These are phyloP conservation scores for Endotricha flammealis DNA, from an alignment of 2,888 invertebrate species.

Conservation along the genomic window DNA sequence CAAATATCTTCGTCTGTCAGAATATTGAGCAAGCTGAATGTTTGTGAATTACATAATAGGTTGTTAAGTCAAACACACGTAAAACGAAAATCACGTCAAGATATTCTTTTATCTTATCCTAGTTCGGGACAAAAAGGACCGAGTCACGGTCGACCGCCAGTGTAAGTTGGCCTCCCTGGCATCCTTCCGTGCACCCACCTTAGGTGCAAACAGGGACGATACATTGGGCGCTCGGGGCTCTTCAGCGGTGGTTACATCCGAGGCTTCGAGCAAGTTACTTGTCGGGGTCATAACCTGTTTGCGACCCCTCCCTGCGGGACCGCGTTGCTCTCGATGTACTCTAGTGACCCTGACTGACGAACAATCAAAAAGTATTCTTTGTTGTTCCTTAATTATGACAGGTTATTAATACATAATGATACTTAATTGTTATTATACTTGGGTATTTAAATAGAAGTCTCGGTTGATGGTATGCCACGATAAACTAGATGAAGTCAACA, in stretches of 20 bases:
- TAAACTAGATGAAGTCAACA: no score
- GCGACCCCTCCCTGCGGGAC: conserved; percentile 73
- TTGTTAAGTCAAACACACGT: conserved; percentile 25
- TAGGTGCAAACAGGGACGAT: conserved; percentile 28
- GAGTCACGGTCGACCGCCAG: conserved; percentile 47
- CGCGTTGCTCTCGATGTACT: conserved; percentile 56
- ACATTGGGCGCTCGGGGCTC: conserved; percentile 40
- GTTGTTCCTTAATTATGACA: conserved; percentile 3
- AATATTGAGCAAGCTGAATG: no score
- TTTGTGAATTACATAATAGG: neutral
- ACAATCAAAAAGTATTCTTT: conserved; percentile 39
- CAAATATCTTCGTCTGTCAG: no score
- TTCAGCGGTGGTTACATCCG: conserved; percentile 48
- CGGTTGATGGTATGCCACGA: no score
- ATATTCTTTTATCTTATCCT: conserved; percentile 71
- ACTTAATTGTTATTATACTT: no score
- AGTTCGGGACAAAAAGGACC: conserved; percentile 63
- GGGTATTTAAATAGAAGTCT: no score
- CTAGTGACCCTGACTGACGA: conserved; percentile 57
- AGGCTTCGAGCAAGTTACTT: conserved; percentile 73
- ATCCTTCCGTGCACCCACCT: conserved; percentile 20
- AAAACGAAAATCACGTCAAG: conserved; percentile 46
- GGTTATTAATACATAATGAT: neutral
- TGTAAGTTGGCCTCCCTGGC: conserved; percentile 31
- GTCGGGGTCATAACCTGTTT: conserved; percentile 78